phyloP scores from a whole-genome alignment of 2,797 vertebrate genomes.

The Rhinatrema bivittatum region DNA sequence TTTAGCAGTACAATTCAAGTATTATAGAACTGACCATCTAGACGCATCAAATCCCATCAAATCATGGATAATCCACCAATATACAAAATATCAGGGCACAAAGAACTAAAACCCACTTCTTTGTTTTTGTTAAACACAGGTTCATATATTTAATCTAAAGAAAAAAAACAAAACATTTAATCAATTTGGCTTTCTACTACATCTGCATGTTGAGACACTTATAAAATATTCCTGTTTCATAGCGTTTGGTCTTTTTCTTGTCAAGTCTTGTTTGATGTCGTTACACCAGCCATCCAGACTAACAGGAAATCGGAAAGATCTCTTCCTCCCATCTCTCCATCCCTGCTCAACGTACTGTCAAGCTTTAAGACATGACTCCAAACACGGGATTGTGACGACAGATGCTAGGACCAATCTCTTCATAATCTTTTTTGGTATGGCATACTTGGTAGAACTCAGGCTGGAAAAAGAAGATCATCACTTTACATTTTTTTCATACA shows the following conservation, averaged over 20 bases:
- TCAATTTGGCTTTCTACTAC: slow-evolving; percentile 69
- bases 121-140: slow-evolving; percentile 60
- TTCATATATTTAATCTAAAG: slow-evolving; percentile 69
- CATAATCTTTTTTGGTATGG: slow-evolving; percentile 98
- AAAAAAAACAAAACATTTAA: slow-evolving; percentile 57
- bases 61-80: slow-evolving; percentile 63
- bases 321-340: slow-evolving; percentile 45
- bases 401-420: slow-evolving; percentile 97
- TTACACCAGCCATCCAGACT: slow-evolving; percentile 60
- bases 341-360: slow-evolving; percentile 41
- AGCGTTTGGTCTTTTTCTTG: slow-evolving; percentile 64
- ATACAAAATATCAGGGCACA: slow-evolving; percentile 76
- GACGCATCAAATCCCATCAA: slow-evolving; percentile 68
- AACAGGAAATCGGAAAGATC: slow-evolving; percentile 64
- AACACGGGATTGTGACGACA: slow-evolving; percentile 98
- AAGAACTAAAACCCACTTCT: slow-evolving; percentile 70
- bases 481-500: too few species aligned
- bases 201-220: slow-evolving; percentile 68
- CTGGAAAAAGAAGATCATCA: slow-evolving; percentile 61
- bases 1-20: slow-evolving; percentile 58
- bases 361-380: slow-evolving; percentile 93
- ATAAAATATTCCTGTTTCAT: slow-evolving; percentile 71
- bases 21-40: slow-evolving; percentile 66
- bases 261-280: slow-evolving; percentile 61
- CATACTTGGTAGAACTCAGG: slow-evolving; percentile 99